A percentile compares a stretch with the other conserved stretches of the same genome.
phyloP scores from a whole-genome alignment of 2,797 vertebrate species.

The Pseudochirops cupreus region DNA sequence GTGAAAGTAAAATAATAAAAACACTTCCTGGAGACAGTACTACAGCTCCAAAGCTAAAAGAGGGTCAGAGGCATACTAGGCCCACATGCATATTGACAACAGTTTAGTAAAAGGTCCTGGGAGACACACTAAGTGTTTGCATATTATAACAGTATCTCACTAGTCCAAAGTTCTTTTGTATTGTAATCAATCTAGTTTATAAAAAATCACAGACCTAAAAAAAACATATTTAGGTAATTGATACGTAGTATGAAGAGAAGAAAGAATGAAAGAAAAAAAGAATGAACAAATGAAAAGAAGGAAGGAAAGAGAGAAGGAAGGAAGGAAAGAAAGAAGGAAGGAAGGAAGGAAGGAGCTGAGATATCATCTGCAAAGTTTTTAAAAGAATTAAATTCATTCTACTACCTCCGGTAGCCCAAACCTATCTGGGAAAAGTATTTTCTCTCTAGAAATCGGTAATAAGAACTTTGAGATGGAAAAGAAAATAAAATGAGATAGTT shows the following conservation, averaged over 20 bases:
- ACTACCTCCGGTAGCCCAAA: not conserved
- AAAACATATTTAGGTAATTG: too few relatives aligned
- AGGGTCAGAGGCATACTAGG: not conserved
- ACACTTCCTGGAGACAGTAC: not conserved
- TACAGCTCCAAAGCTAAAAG: not conserved
- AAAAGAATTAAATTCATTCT: not conserved
- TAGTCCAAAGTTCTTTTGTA: not conserved
- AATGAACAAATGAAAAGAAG: too few relatives aligned
- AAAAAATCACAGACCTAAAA: not conserved
- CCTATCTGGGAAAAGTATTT: not conserved
- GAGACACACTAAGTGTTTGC: not conserved
- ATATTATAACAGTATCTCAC: not conserved
- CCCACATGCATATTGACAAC: not conserved
- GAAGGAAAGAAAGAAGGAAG: too few relatives aligned
- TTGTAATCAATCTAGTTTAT: not conserved
- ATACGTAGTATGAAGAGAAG: not conserved
- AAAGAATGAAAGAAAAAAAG: not conserved
- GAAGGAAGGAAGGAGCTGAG: too few relatives aligned
- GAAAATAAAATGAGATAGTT: not conserved
- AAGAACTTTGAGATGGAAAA: not conserved
- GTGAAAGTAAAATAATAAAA: not conserved
- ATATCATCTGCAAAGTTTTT: not conserved
- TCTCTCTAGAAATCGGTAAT: not conserved
- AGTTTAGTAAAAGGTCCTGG: not conserved
- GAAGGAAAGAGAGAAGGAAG: too few relatives aligned